phyloP scores from a whole-genome alignment of 2,888 invertebrate genomes.

The Mystacides longicornis region DNA sequence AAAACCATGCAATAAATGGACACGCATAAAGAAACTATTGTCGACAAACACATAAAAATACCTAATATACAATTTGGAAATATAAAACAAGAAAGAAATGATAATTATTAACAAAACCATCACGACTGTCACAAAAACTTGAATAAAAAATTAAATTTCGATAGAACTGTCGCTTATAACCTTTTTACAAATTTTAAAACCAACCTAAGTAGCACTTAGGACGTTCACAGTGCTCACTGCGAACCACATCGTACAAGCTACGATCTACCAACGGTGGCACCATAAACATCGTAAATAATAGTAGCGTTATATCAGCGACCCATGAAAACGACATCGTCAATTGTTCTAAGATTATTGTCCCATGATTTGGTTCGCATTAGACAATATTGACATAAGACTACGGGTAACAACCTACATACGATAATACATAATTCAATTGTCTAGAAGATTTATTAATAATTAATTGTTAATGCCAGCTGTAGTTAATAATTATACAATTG shows the following conservation, averaged over 20 bases:
- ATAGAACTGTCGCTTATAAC: too few species aligned
- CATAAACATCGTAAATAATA: not conserved
- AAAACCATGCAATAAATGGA: too few species aligned
- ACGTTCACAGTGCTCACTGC: too few species aligned
- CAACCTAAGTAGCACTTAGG: too few species aligned
- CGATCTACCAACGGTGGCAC: not conserved
- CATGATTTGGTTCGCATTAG: not conserved
- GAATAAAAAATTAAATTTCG: too few species aligned
- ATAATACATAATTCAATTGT: not conserved
- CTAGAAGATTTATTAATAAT: not conserved
- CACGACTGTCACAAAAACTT: too few species aligned
- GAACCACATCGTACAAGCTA: not conserved
- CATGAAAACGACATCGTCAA: not conserved
- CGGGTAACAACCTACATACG: not conserved
- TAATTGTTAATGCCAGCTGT: not conserved
- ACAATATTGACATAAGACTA: slow-evolving; percentile 1
- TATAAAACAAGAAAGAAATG: too few species aligned
- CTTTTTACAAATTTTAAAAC: too few species aligned
- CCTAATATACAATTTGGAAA: too few species aligned
- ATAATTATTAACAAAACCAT: too few species aligned
- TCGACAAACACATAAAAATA: too few species aligned
- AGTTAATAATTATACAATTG: not conserved
- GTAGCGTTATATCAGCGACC: not conserved
- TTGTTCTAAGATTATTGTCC: not conserved
- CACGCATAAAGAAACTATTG: too few species aligned